Percentiles rank a stretch among this genome's conserved stretches.
Conservation (phyloP, 2,797 vertebrate species). For the Melanotaenia parkinsoni region DNA sequence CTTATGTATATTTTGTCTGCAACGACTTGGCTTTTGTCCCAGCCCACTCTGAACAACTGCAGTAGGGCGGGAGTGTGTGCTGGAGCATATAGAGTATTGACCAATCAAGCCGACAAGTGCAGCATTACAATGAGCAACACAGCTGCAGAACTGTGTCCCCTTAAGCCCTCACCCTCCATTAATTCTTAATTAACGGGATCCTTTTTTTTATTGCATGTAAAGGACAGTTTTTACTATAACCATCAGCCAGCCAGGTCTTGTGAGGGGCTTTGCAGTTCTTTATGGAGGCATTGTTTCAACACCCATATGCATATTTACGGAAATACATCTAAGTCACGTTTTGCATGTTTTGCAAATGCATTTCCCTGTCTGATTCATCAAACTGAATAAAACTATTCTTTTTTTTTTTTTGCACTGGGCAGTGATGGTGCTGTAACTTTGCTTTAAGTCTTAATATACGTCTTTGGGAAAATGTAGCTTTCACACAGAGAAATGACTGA, state of each 20-base stretch:
- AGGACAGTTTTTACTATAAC: conserved; percentile 16
- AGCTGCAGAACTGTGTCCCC: conserved; percentile 65
- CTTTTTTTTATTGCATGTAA: conserved; percentile 44
- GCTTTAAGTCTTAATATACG: neutral
- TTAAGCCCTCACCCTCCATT: conserved; percentile 16
- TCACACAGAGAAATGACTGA: conserved; percentile 10
- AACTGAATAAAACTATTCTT: neutral
- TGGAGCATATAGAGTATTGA: conserved; percentile 70
- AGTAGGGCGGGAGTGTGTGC: conserved; percentile 48
- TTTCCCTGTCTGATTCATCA: neutral
- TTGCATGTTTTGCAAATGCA: neutral
- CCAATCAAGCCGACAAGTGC: conserved; percentile 49
- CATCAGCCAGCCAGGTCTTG: conserved; percentile 14
- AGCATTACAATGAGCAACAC: conserved; percentile 71
- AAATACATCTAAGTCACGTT: neutral
- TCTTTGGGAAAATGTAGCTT: conserved; percentile 12
- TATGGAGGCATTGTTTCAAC: neutral
- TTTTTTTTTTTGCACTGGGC: neutral
- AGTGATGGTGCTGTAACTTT: neutral
- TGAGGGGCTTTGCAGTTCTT: conserved; percentile 13
- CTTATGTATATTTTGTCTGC: conserved; percentile 23
- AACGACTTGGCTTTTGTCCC: conserved; percentile 55
- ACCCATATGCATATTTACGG: neutral
- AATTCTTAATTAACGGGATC: conserved; percentile 33
- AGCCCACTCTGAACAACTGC: conserved; percentile 55